Percentiles rank a stretch among this genome's conserved stretches.
phyloP scores from a whole-genome alignment of 1,140 invertebrate genomes.

The Oscheius sp. region DNA sequence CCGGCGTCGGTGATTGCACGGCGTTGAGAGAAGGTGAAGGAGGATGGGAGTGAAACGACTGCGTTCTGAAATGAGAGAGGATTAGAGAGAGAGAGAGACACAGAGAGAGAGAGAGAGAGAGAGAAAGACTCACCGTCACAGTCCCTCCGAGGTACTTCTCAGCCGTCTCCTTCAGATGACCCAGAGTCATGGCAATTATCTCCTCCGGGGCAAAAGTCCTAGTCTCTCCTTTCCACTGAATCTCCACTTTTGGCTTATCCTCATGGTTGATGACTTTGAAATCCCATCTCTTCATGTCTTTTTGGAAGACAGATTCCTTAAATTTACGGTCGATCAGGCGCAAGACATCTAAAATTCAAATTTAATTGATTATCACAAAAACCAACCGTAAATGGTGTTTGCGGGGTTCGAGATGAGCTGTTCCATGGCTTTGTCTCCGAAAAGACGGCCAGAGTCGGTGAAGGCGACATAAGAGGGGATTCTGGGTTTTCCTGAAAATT shows the following conservation, averaged over 20 bases:
- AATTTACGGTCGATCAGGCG: slow-evolving; percentile 87
- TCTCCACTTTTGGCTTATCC: slow-evolving; percentile 44
- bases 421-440: slow-evolving; percentile 93
- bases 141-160: slow-evolving; percentile 56
- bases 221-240: slow-evolving; percentile 46
- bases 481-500: slow-evolving; percentile 70
- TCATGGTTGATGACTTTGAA: slow-evolving; percentile 68
- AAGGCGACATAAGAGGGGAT: slow-evolving; percentile 95
- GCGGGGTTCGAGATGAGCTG: slow-evolving; percentile 78
- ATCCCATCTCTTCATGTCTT: slow-evolving; percentile 87
- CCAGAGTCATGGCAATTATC: slow-evolving; percentile 59
- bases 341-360: slow-evolving; percentile 68
- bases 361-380: slow-evolving; percentile 2
- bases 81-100: too few species aligned
- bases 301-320: slow-evolving; percentile 81
- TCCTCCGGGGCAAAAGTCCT: slow-evolving; percentile 60
- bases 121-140: slow-evolving; percentile 44
- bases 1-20: slow-evolving; percentile 73
- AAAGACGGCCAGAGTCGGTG: slow-evolving; percentile 89
- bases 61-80: slow-evolving; percentile 51
- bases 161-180: slow-evolving; percentile 62
- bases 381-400: slow-evolving; percentile 70
- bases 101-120: not conserved
- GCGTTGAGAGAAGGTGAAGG: slow-evolving; percentile 63
- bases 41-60: slow-evolving; percentile 64